Evolutionary conservation across 1,140 invertebrate species (phyloP).

Genomic region (Lepidurus apus): DNA sequence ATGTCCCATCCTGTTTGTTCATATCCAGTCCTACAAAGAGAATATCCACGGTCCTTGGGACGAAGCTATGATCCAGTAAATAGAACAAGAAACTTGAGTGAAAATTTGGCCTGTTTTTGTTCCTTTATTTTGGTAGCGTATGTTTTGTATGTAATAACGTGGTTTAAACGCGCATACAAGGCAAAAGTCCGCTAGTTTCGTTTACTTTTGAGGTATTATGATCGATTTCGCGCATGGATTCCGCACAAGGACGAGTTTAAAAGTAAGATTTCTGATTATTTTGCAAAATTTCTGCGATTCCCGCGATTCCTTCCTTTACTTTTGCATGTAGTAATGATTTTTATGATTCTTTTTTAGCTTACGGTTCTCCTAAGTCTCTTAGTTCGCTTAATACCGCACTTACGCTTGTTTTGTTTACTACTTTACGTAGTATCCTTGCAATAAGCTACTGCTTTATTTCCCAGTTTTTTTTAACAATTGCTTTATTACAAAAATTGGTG

Average conservation of each 20-base stretch:
- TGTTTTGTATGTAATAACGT: no score
- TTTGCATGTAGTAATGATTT: no score
- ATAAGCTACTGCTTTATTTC: not conserved
- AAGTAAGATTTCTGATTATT: not conserved
- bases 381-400: no score
- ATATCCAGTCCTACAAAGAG: constrained; percentile 77
- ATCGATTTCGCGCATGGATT: constrained; percentile 23
- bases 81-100: not conserved
- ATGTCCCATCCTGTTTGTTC: constrained; percentile 74
- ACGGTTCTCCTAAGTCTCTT: no score
- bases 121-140: no score
- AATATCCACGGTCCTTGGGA: constrained; percentile 96
- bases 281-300: no score
- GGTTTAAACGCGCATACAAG: no score
- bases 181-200: not conserved
- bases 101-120: no score
- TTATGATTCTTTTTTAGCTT: no score
- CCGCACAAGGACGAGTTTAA: not conserved
- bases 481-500: not conserved
- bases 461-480: not conserved
- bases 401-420: not conserved
- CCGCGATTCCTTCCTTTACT: no score
- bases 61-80: constrained; percentile 62
- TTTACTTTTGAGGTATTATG: not conserved
- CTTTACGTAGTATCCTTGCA: not conserved